Evolutionary conservation across 2,113 vertebrate species (phyloP).

Genomic region (Campylomormyrus tamandua): DNA sequence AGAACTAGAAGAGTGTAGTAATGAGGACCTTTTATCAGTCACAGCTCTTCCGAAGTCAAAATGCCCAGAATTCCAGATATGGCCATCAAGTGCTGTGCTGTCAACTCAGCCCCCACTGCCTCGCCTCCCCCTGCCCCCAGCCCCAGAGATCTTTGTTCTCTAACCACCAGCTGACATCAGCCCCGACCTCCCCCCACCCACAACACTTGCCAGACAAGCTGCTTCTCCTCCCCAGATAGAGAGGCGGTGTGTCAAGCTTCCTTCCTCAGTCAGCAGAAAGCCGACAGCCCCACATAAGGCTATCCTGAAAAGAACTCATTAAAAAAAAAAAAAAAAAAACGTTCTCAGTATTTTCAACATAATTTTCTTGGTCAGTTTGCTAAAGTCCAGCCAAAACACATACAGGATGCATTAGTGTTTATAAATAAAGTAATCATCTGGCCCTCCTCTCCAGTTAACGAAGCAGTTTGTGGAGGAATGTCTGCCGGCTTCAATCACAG

Average conservation of each 20-base stretch:
- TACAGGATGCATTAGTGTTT: background rate
- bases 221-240: background rate
- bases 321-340: background rate
- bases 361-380: background rate
- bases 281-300: background rate
- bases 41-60: background rate
- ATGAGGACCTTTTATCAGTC: background rate
- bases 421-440: background rate
- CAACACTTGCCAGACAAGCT: background rate
- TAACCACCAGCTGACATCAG: background rate
- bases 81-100: background rate
- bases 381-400: background rate
- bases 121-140: too few relatives aligned
- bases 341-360: background rate
- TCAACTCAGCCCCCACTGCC: background rate
- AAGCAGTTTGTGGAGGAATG: background rate
- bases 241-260: background rate
- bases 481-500: background rate
- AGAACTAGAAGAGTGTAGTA: background rate
- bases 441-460: background rate
- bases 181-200: background rate
- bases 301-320: background rate
- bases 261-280: background rate
- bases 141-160: background rate
- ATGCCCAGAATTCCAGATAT: background rate